Evolutionary conservation across 1,140 invertebrate genomes (phyloP).

Genomic region (Rhagoletis pomonella): DNA sequence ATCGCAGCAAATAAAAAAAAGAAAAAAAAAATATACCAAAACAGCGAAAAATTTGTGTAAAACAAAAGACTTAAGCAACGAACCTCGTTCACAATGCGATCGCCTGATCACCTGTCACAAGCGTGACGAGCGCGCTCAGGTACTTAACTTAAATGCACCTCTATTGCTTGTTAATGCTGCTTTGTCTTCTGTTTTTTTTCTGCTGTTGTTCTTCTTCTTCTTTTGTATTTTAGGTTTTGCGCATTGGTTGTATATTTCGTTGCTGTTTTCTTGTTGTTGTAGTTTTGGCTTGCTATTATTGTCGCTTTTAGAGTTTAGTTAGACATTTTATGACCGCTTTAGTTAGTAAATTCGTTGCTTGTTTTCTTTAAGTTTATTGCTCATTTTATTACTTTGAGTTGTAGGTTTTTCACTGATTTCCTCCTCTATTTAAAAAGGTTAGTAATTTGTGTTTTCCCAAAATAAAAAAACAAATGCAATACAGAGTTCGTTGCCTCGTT

Average conservation of each 20-base stretch:
- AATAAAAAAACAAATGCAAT: not conserved
- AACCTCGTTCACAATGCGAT: conserved; percentile 7
- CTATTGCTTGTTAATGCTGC: conserved; percentile 16
- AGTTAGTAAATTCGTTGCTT: conserved; percentile 50
- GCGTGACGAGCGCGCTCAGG: conserved; percentile 37
- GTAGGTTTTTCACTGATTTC: not conserved
- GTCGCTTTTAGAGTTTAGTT: not conserved
- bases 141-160: conserved; percentile 34
- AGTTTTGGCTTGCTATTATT: not conserved
- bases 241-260: too few relatives aligned
- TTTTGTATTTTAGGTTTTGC: too few relatives aligned
- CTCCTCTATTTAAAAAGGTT: not conserved
- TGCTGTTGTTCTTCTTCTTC: not conserved
- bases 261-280: conserved; percentile 36
- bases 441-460: not conserved
- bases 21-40: not conserved
- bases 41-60: not conserved
- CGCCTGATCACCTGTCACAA: conserved; percentile 18
- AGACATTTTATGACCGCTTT: conserved; percentile 18
- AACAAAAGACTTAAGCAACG: conserved; percentile 53
- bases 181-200: not conserved
- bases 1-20: not conserved
- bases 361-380: conserved; percentile 42
- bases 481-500: not conserved
- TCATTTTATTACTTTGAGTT: conserved; percentile 19